These are phyloP conservation scores for Hoplias malabaricus DNA, from an alignment of 2,113 vertebrate species.

Conservation along the genomic window DNA sequence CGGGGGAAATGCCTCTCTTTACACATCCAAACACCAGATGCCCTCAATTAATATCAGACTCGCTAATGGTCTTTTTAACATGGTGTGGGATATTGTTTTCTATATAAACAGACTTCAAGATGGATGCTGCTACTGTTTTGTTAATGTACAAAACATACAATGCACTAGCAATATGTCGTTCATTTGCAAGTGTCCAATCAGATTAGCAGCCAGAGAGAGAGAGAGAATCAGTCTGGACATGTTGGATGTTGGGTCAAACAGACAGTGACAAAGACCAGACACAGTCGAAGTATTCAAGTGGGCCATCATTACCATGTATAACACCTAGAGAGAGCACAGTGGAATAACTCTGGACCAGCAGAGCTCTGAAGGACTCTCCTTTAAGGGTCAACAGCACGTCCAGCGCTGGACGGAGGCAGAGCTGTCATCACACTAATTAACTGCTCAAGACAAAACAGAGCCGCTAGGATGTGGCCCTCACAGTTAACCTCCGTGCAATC, in stretches of 20 bases:
- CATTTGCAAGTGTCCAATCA: background rate
- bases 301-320: background rate
- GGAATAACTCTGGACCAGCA: background rate
- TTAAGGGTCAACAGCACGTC: slow-evolving; percentile 7
- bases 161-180: background rate
- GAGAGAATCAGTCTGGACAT: background rate
- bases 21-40: too few species aligned
- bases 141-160: too few species aligned
- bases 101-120: too few species aligned
- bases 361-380: background rate
- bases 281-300: background rate
- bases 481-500: slow-evolving; percentile 4
- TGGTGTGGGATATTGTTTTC: too few species aligned
- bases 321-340: background rate
- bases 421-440: slow-evolving; percentile 47
- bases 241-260: background rate
- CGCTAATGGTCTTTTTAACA: too few species aligned
- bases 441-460: slow-evolving; percentile 32
- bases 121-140: too few species aligned
- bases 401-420: background rate
- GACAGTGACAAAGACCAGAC: background rate
- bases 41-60: too few species aligned
- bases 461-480: slow-evolving; percentile 28
- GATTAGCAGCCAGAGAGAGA: background rate
- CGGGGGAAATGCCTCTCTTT: too few species aligned